A percentile compares a stretch with the other conserved stretches of the same genome.
Conservation (phyloP, 64 coral and sea anemone genomes). For the Anthopleura sola region DNA sequence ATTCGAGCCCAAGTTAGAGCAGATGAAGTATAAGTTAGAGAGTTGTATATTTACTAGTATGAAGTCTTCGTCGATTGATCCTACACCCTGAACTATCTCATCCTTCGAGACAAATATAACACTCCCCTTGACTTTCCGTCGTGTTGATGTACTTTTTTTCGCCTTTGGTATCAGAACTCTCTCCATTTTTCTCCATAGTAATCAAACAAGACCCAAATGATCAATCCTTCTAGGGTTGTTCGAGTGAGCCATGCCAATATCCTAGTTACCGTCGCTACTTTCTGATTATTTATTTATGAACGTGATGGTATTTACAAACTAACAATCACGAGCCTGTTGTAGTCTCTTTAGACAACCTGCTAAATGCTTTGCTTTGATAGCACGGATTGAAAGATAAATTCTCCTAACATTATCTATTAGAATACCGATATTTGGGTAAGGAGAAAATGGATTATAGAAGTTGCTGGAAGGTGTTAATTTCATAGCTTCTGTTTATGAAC, state of each 20-base stretch:
- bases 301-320: background rate
- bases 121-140: background rate
- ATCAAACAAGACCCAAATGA: background rate
- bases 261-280: background rate
- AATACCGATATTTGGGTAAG: background rate
- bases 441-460: background rate
- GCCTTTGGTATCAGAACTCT: background rate
- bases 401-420: background rate
- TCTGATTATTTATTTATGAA: constrained; percentile 19
- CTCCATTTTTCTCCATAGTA: constrained; percentile 12
- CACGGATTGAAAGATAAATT: background rate
- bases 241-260: background rate
- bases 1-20: background rate
- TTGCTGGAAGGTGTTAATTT: background rate
- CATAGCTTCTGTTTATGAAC: background rate
- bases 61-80: constrained; percentile 56
- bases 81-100: background rate
- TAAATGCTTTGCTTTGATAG: background rate
- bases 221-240: background rate
- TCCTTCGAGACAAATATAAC: background rate
- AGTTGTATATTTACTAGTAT: constrained; percentile 58
- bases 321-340: background rate
- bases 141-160: background rate
- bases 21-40: background rate
- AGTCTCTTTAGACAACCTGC: background rate